A percentile compares a stretch with the other conserved stretches of the same genome.
Conservation (phyloP, 2,797 vertebrate species). For the Hyperoplus lanceolatus region DNA sequence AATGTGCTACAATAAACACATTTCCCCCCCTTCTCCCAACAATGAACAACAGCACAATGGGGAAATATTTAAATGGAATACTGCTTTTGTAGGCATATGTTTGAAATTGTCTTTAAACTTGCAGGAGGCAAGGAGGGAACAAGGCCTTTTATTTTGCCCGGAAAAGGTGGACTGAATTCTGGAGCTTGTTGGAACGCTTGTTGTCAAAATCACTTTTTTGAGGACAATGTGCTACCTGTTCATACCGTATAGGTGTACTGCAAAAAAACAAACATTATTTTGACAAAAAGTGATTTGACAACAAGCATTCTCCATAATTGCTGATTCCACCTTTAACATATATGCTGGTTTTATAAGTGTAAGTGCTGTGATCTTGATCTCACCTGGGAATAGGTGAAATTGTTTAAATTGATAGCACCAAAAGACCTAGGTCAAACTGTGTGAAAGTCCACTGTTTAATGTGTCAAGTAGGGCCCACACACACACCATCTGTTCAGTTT, state of each 20-base stretch:
- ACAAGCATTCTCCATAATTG: no score
- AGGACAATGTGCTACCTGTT: no score
- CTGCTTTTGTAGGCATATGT: slow-evolving; percentile 10
- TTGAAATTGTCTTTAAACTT: slow-evolving; percentile 19
- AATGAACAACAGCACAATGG: slow-evolving; percentile 66
- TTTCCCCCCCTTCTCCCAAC: slow-evolving; percentile 76
- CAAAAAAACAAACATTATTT: no score
- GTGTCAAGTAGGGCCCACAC: slow-evolving; percentile 2
- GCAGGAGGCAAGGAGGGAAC: not conserved
- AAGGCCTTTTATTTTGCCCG: no score
- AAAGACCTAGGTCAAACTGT: slow-evolving; percentile 27
- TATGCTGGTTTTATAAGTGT: not conserved
- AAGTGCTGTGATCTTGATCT: not conserved
- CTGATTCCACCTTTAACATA: no score
- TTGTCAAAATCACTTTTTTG: no score
- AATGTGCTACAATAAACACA: slow-evolving; percentile 87
- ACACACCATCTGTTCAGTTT: slow-evolving; percentile 16
- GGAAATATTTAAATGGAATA: slow-evolving; percentile 32
- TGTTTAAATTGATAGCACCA: slow-evolving; percentile 3
- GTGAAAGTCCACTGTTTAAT: slow-evolving; percentile 31
- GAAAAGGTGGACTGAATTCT: no score
- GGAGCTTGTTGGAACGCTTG: no score
- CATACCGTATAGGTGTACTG: no score
- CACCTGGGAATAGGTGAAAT: slow-evolving; percentile 25
- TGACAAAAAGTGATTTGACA: no score